Percentiles rank a stretch among this genome's conserved stretches.
These are phyloP conservation scores for Pyrocephalus nanus DNA, from an alignment of 2,797 vertebrate species.

Conservation along the genomic window DNA sequence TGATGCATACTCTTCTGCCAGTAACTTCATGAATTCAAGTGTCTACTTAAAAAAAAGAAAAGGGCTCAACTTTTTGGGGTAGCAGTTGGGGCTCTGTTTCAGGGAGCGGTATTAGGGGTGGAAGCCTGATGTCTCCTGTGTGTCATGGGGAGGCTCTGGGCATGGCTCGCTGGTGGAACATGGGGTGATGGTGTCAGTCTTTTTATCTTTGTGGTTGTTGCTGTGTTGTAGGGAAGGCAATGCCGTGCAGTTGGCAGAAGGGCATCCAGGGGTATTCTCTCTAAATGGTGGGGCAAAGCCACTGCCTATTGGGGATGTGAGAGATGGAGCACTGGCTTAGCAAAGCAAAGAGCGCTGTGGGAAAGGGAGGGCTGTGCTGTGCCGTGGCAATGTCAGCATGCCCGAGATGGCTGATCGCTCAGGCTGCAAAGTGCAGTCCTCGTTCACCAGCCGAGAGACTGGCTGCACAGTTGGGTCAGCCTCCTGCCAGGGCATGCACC, in stretches of 20 bases:
- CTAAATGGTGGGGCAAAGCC: background rate
- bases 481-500: background rate
- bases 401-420: background rate
- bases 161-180: background rate
- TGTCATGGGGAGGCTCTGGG: accelerated
- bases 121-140: background rate
- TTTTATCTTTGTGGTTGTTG: background rate
- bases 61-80: background rate
- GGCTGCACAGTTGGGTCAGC: accelerated
- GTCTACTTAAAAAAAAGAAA: background rate
- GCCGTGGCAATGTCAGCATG: background rate
- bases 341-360: accelerated
- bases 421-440: background rate
- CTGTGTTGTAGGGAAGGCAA: background rate
- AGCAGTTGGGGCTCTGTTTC: background rate
- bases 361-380: background rate
- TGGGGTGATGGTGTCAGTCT: background rate
- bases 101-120: background rate
- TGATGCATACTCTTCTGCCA: background rate
- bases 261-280: background rate
- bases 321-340: background rate
- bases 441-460: background rate
- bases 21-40: background rate
- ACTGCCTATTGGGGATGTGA: accelerated
- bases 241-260: background rate